Conservation (phyloP, 2,797 vertebrate species). For the Aldrovandia affinis region DNA sequence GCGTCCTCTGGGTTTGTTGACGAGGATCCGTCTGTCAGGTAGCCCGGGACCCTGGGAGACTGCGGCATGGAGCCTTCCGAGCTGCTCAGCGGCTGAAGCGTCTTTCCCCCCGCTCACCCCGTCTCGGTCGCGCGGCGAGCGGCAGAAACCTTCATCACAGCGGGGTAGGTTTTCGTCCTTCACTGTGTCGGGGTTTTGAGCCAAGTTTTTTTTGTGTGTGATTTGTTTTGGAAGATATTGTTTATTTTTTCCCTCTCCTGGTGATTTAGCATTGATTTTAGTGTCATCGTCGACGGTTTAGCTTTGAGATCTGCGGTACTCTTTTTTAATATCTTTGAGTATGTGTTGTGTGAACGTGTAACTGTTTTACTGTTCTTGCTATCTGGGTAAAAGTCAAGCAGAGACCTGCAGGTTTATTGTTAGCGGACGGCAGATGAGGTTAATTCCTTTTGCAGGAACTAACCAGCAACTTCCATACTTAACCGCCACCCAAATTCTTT, state of each 20-base stretch:
- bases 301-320: not conserved
- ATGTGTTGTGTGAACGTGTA: not conserved
- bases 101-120: not conserved
- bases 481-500: not conserved
- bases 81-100: not conserved
- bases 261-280: no score
- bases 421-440: not conserved
- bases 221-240: no score
- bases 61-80: not conserved
- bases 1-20: not conserved
- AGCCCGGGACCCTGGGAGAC: not conserved
- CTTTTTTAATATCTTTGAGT: not conserved
- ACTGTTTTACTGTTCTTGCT: not conserved
- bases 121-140: not conserved
- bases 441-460: not conserved
- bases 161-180: not conserved
- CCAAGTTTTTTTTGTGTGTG: not conserved
- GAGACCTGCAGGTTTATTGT: not conserved
- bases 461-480: not conserved
- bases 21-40: not conserved
- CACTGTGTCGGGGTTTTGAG: not conserved
- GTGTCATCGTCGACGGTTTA: not conserved
- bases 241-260: not conserved
- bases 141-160: not conserved
- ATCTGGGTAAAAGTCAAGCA: not conserved